A percentile compares a stretch with the other conserved stretches of the same genome.
Conservation (phyloP, 2,888 invertebrate species). For the Tetragonisca angustula region DNA sequence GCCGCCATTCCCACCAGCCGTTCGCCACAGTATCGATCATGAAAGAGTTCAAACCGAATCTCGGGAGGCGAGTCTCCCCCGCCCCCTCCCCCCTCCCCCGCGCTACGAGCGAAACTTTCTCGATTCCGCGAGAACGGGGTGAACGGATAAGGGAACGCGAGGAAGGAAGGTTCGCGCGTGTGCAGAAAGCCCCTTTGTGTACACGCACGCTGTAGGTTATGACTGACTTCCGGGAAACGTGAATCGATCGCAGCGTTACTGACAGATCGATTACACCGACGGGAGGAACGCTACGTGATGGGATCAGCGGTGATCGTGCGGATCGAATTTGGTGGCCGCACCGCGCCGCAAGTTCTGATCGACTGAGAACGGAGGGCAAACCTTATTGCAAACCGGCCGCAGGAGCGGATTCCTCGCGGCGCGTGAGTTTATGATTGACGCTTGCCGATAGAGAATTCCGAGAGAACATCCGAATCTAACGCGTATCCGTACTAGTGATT, state of each 20-base stretch:
- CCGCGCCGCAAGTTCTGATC: no score
- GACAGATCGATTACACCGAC: constrained; percentile 65
- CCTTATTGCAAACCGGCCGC: constrained; percentile 1
- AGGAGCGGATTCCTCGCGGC: no score
- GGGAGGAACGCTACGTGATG: constrained; percentile 53
- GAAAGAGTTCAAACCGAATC: neutral
- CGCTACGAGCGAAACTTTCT: constrained; percentile 44
- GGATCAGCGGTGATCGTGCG: constrained; percentile 61
- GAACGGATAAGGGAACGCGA: constrained; percentile 25
- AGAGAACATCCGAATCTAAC: no score
- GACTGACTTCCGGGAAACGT: constrained; percentile 59
- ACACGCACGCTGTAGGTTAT: constrained; percentile 56
- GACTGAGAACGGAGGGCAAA: neutral
- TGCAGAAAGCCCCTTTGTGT: constrained; percentile 19
- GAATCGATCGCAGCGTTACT: constrained; percentile 59
- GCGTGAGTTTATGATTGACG: neutral
- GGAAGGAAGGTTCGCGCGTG: neutral
- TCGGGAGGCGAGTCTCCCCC: neutral
- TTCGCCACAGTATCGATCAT: neutral
- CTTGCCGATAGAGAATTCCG: neutral
- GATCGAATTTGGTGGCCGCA: constrained; percentile 57
- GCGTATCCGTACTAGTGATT: no score
- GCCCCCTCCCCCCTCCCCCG: no score
- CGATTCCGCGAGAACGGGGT: constrained; percentile 57
- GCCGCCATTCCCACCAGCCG: neutral